Evolutionary conservation across 1,140 invertebrate species (phyloP).

Genomic region (Aphelinus certus): DNA sequence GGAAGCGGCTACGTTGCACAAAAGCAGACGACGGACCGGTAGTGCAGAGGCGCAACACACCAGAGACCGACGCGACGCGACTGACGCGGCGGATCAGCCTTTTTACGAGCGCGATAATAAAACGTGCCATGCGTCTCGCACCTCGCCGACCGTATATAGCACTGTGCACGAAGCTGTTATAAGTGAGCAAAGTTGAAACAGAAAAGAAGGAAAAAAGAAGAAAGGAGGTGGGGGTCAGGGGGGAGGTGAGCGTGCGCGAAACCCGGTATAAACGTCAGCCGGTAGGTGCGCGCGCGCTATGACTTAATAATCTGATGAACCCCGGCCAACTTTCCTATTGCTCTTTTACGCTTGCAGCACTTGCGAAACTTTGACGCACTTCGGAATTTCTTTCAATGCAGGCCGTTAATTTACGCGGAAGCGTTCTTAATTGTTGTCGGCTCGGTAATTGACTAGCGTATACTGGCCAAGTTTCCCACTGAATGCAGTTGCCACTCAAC

Average conservation of each 20-base stretch:
- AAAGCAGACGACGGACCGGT: not conserved
- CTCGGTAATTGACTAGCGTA: conserved; percentile 17
- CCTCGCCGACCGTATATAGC: not conserved
- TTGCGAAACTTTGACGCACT: conserved; percentile 22
- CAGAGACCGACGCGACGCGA: not conserved
- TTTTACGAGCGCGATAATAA: conserved; percentile 39
- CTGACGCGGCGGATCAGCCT: conserved; percentile 4
- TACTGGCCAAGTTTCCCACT: too few species aligned
- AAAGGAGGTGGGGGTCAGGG: too few species aligned
- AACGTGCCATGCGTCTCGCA: conserved; percentile 8
- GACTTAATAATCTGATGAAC: conserved; percentile 31
- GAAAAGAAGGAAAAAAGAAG: too few species aligned
- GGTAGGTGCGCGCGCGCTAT: not conserved
- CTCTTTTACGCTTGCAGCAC: conserved; percentile 22
- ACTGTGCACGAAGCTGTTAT: too few species aligned
- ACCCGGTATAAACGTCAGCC: conserved; percentile 22
- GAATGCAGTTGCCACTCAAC: too few species aligned
- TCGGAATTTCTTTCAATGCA: not conserved
- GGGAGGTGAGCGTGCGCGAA: too few species aligned
- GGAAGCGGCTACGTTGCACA: conserved; percentile 3
- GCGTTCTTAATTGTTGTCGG: conserved; percentile 5
- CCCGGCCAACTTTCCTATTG: conserved; percentile 31
- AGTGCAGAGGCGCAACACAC: too few species aligned
- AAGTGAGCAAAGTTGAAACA: not conserved
- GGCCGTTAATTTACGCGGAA: too few species aligned